Base-by-base conservation (phyloP, 2,113 vertebrate genomes). In the Pangasianodon hypophthalmus region DNA sequence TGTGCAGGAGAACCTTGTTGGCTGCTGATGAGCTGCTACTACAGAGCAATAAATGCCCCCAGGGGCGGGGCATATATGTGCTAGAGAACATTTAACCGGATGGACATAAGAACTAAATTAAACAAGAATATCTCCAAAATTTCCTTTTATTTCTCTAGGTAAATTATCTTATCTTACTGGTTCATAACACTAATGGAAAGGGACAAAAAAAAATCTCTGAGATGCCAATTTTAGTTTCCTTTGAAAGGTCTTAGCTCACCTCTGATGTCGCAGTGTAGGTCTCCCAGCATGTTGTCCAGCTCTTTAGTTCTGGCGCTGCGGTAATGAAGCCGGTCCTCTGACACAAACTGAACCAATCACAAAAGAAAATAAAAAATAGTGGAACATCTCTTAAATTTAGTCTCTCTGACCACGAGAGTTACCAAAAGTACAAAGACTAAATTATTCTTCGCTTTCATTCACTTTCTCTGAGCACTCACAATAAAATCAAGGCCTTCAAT, bases 401-500 rank as follows among this genome's bases (percentile, higher is more conserved):
- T n/a, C 29, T 67, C 29, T 37, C 67, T 18, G 29, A 71, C n/a
- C 1, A 1, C 14, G 16, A 69, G 29, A 5, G 64, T 69, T 69
- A 69, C 13, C 16, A 73, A 8, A 41, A 2, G 9, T 1, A 77
- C 19, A 48, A 80, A 80, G 77, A 52, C 13, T 52, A n/a, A n/a
- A 54, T 52, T 13, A 0, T 37, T 18, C 52, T 19, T 37, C 3
- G 2, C 16, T 26, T 13, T 60, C 21, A 29, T 9, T 85, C 41
- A 89, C 16, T 58, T 69, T 82, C 3, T 77, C 7, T 29, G 32
- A 32, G 85, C 58, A 92, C 91, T 87, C 90, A 97, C 97, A 97
- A 99, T 97, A 90, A 99, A 99, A 91, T 99, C 97, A 91, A 99
- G 96, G 7, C 97, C 98, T 75, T 97, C 94, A 0, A 99, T 97